These are phyloP conservation scores for Porites rus DNA, from an alignment of 92 coral and sea anemone species.

Conservation along the genomic window DNA sequence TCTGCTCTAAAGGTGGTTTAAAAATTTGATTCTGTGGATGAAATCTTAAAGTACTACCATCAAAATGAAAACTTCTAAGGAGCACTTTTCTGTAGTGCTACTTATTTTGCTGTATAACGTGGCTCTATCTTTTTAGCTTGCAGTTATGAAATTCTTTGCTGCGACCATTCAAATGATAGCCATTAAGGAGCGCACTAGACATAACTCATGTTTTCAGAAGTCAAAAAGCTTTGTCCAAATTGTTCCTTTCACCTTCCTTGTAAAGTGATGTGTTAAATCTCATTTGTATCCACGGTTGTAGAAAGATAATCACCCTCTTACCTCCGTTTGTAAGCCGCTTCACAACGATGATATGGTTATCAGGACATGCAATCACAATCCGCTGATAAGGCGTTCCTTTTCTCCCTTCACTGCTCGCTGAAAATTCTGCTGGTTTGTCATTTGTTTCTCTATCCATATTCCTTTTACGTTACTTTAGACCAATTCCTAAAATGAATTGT, in stretches of 20 bases:
- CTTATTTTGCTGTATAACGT: background rate
- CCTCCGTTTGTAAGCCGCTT: slow-evolving; percentile 50
- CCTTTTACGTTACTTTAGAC: background rate
- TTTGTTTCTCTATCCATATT: slow-evolving; percentile 17
- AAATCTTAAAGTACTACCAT: background rate
- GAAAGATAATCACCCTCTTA: background rate
- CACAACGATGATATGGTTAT: slow-evolving; percentile 50
- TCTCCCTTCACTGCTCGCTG: background rate
- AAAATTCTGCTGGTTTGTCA: background rate
- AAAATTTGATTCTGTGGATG: background rate
- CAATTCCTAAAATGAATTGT: background rate
- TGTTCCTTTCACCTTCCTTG: too few relatives aligned
- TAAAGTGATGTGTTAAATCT: too few relatives aligned
- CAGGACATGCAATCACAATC: slow-evolving; percentile 42
- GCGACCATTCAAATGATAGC: background rate
- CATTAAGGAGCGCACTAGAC: background rate
- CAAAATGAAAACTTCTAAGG: background rate
- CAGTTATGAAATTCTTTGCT: background rate
- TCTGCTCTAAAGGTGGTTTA: too few relatives aligned
- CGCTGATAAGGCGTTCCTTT: slow-evolving; percentile 28
- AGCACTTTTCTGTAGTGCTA: background rate
- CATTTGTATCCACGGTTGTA: too few relatives aligned
- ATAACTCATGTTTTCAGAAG: too few relatives aligned
- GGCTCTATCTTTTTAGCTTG: background rate
- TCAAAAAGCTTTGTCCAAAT: too few relatives aligned